phyloP scores from a whole-genome alignment of 2,888 invertebrate species.

The Trachelus troglodyta region DNA sequence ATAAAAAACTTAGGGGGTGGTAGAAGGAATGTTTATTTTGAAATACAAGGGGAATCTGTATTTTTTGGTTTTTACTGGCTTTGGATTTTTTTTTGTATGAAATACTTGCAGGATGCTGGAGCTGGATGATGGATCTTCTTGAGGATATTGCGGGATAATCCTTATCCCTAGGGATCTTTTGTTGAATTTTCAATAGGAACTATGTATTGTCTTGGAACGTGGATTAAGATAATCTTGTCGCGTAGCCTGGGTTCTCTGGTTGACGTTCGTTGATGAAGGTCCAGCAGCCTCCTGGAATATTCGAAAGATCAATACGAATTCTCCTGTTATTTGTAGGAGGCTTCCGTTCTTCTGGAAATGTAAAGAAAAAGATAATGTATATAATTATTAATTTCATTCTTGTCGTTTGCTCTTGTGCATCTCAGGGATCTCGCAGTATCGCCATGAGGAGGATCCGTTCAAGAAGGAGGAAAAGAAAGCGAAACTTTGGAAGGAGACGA shows the following conservation, averaged over 20 bases:
- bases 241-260: not conserved
- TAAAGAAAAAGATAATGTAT: too few species aligned
- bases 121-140: not conserved
- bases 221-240: not conserved
- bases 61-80: not conserved
- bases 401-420: constrained; percentile 4
- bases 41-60: too few species aligned
- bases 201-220: not conserved
- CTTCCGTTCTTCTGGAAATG: not conserved
- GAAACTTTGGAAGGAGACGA: constrained; percentile 69
- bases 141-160: not conserved
- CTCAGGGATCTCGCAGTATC: constrained; percentile 67
- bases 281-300: not conserved
- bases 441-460: constrained; percentile 69
- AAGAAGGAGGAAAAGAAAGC: constrained; percentile 70
- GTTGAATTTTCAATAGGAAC: not conserved
- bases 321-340: not conserved
- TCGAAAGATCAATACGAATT: not conserved
- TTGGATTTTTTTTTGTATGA: not conserved
- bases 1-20: too few species aligned
- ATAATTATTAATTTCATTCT: not conserved
- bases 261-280: not conserved
- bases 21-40: too few species aligned
- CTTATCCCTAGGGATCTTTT: not conserved
- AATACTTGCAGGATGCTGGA: not conserved